Evolutionary conservation across 2,797 vertebrate species (phyloP), one percentile per base, ranked within the genome.

Genomic region (Lerista edwardsae): DNA sequence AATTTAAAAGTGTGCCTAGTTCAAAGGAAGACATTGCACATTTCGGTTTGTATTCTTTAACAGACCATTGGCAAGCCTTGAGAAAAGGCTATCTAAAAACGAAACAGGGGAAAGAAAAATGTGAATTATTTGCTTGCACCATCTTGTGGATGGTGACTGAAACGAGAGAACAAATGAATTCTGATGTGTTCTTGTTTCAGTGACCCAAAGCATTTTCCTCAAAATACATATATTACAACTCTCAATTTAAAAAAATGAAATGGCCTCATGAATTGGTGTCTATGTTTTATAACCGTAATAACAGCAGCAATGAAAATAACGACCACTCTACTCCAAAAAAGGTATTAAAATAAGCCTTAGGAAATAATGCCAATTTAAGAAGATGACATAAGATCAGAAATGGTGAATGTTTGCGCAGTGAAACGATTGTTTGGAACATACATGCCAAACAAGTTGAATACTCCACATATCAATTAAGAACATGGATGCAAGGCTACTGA

Each of bases 91-190:
- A 57, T 27, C 29, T 77, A 2, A 12, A 82, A 41, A 79, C 2
- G 6, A 73, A 86, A 14, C 3, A 44, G 36, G 78, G 79, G 59
- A 71, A 64, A 57, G 77, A 62, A 71, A 77, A 55, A 86, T 27
- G 82, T 87, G 78, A 86, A 93, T 90, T 93, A 90, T 91, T 93
- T 92, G 65, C 86, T 92, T 93, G 90, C 90, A 91, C 91, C 92
- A 92, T 82, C 94, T 94, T 90, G 89, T 85, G 92, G 90, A 62
- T 77, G 61, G 82, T 85, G 75, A 75, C 23, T 83, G 83, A 78
- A 92, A 84, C 10, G 67, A 62, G 73, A 21, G 64, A 76, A 87
- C 75, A 0, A 77, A 67, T 27, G 27, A 83, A 65, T 25, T 84
- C 67, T 61, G n/a, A 1, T 0, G 0, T 12, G 23, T 61, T 88